Evolutionary conservation across 2,113 vertebrate species (phyloP).

Genomic region (Podarcis raffonei): DNA sequence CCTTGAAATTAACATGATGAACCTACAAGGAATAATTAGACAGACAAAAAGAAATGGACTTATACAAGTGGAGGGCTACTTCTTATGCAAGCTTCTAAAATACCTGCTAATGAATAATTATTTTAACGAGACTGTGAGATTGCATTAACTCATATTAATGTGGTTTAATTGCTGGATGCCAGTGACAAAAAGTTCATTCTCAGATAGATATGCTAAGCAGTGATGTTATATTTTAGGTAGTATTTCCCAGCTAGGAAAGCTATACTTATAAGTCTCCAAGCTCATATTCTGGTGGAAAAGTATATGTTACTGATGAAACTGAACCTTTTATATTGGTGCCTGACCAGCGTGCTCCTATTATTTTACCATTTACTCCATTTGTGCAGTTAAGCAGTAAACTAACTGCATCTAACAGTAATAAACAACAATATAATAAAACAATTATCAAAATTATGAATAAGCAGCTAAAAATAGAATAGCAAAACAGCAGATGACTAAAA

Average conservation of each 20-base stretch:
- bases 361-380: not conserved
- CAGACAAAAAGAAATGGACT: slow-evolving; percentile 54
- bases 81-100: slow-evolving; percentile 44
- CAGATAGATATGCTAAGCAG: slow-evolving; percentile 9
- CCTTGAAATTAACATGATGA: slow-evolving; percentile 69
- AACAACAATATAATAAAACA: not conserved
- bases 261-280: not conserved
- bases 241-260: not conserved
- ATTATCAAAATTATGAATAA: not conserved
- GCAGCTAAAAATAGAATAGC: not conserved
- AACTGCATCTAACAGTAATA: not conserved
- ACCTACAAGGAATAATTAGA: slow-evolving; percentile 61
- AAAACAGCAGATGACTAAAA: not conserved
- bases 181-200: slow-evolving; percentile 1
- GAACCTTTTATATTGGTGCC: not conserved
- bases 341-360: not conserved
- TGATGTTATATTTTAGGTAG: not conserved
- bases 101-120: slow-evolving; percentile 61
- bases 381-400: not conserved
- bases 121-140: slow-evolving; percentile 38
- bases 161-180: slow-evolving; percentile 21
- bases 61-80: slow-evolving; percentile 50
- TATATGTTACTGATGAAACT: not conserved
- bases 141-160: slow-evolving; percentile 40
- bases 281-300: not conserved